Evolutionary conservation across 2,113 vertebrate genomes (phyloP).

Genomic region (Micromys minutus): DNA sequence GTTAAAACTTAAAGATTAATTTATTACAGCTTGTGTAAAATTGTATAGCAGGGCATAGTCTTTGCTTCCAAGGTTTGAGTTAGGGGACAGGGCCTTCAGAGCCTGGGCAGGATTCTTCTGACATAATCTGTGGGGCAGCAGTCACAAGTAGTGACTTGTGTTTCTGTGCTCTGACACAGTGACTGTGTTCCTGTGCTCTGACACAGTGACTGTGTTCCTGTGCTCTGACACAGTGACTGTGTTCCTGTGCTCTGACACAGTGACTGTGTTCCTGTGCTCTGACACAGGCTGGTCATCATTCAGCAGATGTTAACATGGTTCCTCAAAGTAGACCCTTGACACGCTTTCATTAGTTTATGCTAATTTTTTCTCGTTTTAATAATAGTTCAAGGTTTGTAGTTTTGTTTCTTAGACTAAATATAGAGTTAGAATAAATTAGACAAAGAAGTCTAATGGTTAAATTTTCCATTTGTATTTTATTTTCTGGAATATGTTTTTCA

Average conservation of each 20-base stretch:
- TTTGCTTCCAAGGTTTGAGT: slow-evolving; percentile 52
- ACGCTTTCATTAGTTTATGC: slow-evolving; percentile 56
- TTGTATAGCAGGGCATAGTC: slow-evolving; percentile 45
- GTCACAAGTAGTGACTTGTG: slow-evolving; percentile 32
- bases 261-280: no score
- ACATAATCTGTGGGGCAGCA: slow-evolving; percentile 32
- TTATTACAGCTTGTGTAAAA: slow-evolving; percentile 53
- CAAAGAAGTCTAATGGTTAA: slow-evolving; percentile 78
- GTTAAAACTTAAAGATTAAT: slow-evolving; percentile 53
- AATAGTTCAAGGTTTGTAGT: slow-evolving; percentile 66
- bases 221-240: no score
- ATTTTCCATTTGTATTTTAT: slow-evolving; percentile 78
- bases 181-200: no score
- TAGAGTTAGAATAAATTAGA: slow-evolving; percentile 46
- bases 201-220: no score
- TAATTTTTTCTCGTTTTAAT: slow-evolving; percentile 72
- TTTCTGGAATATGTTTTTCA: slow-evolving; percentile 78
- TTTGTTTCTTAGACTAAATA: slow-evolving; percentile 59
- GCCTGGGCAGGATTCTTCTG: slow-evolving; percentile 63
- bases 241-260: no score
- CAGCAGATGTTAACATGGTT: slow-evolving; percentile 47
- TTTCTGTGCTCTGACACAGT: slow-evolving; percentile 42
- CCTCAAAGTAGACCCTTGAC: slow-evolving; percentile 44
- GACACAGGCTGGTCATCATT: slow-evolving; percentile 25
- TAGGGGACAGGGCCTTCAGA: slow-evolving; percentile 32